Evolutionary conservation across 2,888 invertebrate species (phyloP).

Genomic region (Platycheirus rosarum): DNA sequence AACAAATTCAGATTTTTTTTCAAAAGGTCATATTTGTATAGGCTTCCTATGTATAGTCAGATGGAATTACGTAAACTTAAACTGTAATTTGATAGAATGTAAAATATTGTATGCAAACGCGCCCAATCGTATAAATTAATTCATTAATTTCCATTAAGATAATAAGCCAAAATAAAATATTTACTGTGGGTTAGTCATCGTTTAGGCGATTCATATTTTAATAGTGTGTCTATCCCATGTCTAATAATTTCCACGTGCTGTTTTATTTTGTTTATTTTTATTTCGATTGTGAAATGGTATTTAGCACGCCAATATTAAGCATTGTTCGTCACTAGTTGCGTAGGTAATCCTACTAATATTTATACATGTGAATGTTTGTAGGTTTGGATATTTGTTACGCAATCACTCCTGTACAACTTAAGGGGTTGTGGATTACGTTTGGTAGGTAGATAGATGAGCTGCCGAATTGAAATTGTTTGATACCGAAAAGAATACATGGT

Average conservation of each 20-base stretch:
- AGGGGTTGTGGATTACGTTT: no score
- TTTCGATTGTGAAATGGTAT: neutral
- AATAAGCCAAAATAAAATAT: constrained; percentile 4
- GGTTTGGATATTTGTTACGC: no score
- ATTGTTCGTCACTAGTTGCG: neutral
- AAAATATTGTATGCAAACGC: neutral
- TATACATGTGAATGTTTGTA: no score
- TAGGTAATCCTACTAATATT: no score
- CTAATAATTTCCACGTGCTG: constrained; percentile 34
- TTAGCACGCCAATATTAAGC: neutral
- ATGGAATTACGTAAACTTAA: neutral
- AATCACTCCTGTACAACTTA: no score
- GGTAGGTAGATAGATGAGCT: no score
- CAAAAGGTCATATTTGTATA: no score
- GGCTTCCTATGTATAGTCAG: no score
- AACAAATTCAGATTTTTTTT: no score
- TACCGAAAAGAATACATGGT: no score
- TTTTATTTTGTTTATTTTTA: neutral
- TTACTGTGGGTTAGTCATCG: constrained; percentile 23
- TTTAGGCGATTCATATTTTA: neutral
- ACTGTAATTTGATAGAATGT: neutral
- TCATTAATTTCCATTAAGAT: constrained; percentile 35
- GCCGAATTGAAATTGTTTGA: no score
- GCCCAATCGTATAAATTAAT: constrained; percentile 8
- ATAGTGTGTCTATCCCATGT: constrained; percentile 28